Evolutionary conservation across 2,888 invertebrate species (phyloP), one percentile per base, ranked within the genome.

Genomic region (Nudaria mundana): DNA sequence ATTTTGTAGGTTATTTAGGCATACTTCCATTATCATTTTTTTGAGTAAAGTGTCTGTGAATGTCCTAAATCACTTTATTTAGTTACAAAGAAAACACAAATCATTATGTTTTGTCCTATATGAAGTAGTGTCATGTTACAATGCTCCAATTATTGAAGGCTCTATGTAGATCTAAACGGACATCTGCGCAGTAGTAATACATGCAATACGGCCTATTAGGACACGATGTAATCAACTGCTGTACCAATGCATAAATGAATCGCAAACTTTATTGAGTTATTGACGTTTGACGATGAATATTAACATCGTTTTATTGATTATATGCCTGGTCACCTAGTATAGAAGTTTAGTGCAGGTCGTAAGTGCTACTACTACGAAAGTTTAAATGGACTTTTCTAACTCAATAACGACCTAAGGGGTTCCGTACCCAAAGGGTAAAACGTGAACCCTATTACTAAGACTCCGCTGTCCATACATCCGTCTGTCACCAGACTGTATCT

Each of bases 241-340:
- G 65, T 72, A 68, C n/a, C n/a, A n/a, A n/a, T 74, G 80, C 76
- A 81, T 82, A 82, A 77, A 81, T 81, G 74, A 77, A 79, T 81
- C 59, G 66, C 56, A 71, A 74, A 68, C 46, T 59, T 58, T 29
- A 59, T 66, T 75, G 69, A 75, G 65, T 77, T 77, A 76, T 74
- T 44, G 65, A 57, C 51, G 44, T 53, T 63, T 59, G 66, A 66
- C 66, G 55, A 62, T 74, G 73, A 70, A 71, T 73, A 78, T 75
- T 77, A 56, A 66, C 65, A 56, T 41, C 40, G 50, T 44, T 40
- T 46, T n/a, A 52, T 57, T 20, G 45, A 39, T 14, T 49, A 46
- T 55, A 42, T 52, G 40, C 30, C 30, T 20, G 40, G 39, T 50
- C 40, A 32, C 41, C 48, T 52, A 56, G 44, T 55, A 46, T 42